These are phyloP conservation scores for Vanessa tameamea DNA, from an alignment of 1,140 invertebrate genomes.

Conservation along the genomic window DNA sequence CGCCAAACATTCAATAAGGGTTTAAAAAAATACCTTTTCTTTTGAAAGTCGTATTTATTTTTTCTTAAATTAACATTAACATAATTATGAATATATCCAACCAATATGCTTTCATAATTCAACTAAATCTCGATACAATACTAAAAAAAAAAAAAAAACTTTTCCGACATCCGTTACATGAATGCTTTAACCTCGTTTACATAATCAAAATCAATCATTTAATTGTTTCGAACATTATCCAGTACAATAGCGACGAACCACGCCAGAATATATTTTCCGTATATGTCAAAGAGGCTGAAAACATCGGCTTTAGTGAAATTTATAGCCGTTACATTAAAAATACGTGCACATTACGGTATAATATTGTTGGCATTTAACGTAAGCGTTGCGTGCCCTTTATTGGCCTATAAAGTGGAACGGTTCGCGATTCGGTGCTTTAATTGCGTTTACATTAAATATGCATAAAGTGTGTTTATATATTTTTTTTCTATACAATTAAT, in stretches of 20 bases:
- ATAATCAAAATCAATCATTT: too few species aligned
- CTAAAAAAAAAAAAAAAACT: too few species aligned
- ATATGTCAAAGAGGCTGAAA: conserved; percentile 8
- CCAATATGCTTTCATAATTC: too few species aligned
- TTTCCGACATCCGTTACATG: too few species aligned
- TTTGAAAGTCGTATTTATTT: too few species aligned
- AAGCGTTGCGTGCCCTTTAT: conserved; percentile 61
- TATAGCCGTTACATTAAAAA: conserved; percentile 24
- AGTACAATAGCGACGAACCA: background rate
- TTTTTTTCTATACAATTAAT: conserved; percentile 37
- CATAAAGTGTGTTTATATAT: conserved; percentile 48
- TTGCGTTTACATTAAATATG: conserved; percentile 53
- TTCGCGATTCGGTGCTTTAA: conserved; percentile 56
- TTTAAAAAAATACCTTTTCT: too few species aligned
- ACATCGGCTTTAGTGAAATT: conserved; percentile 24
- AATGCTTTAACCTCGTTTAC: too few species aligned
- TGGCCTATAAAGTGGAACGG: conserved; percentile 52
- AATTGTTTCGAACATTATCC: background rate
- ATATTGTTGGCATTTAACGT: conserved; percentile 47
- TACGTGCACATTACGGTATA: conserved; percentile 41
- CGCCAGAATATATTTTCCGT: conserved; percentile 5
- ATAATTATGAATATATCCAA: too few species aligned
- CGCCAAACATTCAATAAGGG: too few species aligned
- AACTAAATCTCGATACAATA: too few species aligned
- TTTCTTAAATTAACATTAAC: too few species aligned